Evolutionary conservation across 2,888 invertebrate genomes (phyloP).

Genomic region (Pristionchus fissidentatus): DNA sequence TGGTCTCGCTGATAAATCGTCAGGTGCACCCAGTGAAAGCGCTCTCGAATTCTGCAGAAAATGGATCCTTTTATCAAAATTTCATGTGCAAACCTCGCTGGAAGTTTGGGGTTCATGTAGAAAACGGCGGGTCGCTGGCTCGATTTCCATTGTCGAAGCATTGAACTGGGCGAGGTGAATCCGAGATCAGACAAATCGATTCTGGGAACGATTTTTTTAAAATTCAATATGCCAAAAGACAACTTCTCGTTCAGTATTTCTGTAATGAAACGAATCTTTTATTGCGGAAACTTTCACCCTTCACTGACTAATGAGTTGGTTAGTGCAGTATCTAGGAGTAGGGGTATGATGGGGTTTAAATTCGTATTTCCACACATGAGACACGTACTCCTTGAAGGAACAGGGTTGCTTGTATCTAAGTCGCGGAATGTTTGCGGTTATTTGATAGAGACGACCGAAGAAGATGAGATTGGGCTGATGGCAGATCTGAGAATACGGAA

Average conservation of each 20-base stretch:
- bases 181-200: background rate
- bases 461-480: background rate
- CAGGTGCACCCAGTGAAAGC: background rate
- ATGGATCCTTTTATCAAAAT: no score
- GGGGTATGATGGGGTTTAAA: background rate
- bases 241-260: no score
- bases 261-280: no score
- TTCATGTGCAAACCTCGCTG: no score
- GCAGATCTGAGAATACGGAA: background rate
- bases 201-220: background rate
- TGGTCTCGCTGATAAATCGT: background rate
- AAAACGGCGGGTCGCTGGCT: background rate
- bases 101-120: conserved; percentile 29
- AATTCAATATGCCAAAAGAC: no score
- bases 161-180: background rate
- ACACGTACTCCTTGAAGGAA: background rate
- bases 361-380: no score
- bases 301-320: background rate
- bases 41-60: background rate
- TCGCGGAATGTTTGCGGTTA: background rate
- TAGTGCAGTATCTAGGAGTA: background rate
- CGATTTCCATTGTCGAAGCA: background rate
- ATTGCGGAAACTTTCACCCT: background rate
- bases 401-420: background rate
- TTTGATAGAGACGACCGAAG: background rate